These are phyloP conservation scores for Clostera curtula DNA, from an alignment of 2,888 invertebrate species.

Conservation along the genomic window DNA sequence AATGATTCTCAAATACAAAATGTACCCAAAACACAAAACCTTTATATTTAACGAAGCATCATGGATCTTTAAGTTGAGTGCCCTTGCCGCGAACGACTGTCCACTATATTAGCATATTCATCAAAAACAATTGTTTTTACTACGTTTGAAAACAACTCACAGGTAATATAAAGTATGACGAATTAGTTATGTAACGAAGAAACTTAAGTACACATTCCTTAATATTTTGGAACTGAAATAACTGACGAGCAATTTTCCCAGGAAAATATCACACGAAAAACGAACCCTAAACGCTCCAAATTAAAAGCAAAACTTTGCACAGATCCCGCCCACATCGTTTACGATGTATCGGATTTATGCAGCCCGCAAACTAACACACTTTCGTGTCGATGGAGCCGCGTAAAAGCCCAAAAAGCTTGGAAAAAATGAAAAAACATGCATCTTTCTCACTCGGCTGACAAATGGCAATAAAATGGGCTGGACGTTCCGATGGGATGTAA, in stretches of 20 bases:
- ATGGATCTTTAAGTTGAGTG: constrained; percentile 8
- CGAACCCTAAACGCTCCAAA: constrained; percentile 21
- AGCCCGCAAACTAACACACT: constrained; percentile 68
- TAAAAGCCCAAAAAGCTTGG: constrained; percentile 66
- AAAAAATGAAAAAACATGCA: constrained; percentile 61
- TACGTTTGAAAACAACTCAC: no score
- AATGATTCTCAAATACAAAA: no score
- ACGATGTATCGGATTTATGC: constrained; percentile 57
- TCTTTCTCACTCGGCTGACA: constrained; percentile 70
- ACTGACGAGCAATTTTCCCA: no score
- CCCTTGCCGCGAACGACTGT: no score
- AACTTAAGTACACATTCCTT: no score
- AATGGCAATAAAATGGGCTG: constrained; percentile 65
- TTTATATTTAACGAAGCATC: background rate
- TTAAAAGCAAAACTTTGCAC: no score
- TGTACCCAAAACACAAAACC: background rate
- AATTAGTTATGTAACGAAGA: no score
- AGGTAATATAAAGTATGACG: no score
- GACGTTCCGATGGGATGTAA: constrained; percentile 50
- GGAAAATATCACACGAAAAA: no score
- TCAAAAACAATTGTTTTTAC: no score
- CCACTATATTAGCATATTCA: no score
- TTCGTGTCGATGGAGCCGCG: constrained; percentile 71
- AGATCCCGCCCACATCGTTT: constrained; percentile 29
- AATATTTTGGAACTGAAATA: no score